Percentiles rank a stretch among this genome's conserved stretches.
Conservation (phyloP, 2,797 vertebrate species). For the Fringilla coelebs region DNA sequence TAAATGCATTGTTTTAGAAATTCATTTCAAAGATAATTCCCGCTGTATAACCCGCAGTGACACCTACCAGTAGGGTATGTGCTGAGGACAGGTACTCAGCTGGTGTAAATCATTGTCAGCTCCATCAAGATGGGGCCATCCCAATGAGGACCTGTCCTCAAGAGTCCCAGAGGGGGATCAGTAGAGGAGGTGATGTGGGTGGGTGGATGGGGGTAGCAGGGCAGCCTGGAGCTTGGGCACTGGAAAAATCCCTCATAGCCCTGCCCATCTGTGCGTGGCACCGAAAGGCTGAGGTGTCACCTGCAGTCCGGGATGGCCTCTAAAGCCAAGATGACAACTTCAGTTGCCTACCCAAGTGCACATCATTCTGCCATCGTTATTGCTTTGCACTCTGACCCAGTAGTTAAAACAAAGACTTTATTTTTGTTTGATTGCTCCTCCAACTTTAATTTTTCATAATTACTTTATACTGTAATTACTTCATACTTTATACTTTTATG, state of each 20-base stretch:
- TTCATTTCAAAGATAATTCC: slow-evolving; percentile 20
- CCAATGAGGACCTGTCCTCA: not conserved
- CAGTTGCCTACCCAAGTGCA: not conserved
- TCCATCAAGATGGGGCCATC: not conserved
- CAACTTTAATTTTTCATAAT: not conserved
- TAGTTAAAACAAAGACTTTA: not conserved
- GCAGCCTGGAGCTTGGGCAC: not conserved
- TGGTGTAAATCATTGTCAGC: not conserved
- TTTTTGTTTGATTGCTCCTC: not conserved
- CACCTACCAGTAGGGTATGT: not conserved
- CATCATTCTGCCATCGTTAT: not conserved
- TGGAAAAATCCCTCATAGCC: not conserved
- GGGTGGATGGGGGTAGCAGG: not conserved
- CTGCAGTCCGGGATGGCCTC: not conserved
- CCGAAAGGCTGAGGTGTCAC: not conserved
- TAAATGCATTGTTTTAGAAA: slow-evolving; percentile 65
- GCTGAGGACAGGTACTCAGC: not conserved
- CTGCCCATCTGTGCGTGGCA: too few relatives aligned
- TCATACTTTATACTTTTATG: not conserved
- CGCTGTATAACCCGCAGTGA: not conserved
- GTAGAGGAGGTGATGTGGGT: not conserved
- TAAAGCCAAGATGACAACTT: not conserved
- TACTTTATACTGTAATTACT: not conserved
- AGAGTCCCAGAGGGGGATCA: not conserved
- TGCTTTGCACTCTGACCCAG: not conserved